Base-by-base conservation (phyloP, 2,113 vertebrate genomes). In the Meleagris gallopavo region DNA sequence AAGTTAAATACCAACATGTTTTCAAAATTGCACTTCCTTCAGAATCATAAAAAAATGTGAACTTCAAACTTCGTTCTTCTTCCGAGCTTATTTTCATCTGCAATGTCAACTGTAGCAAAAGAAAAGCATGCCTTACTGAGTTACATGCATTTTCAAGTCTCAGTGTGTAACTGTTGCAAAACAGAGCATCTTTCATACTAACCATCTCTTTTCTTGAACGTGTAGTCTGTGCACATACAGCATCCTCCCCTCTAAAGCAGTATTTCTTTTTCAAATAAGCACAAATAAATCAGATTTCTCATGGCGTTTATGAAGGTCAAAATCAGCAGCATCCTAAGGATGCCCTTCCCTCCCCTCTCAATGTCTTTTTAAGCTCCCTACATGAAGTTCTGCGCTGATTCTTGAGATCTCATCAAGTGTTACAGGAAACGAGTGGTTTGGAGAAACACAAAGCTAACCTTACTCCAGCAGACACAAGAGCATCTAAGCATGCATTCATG, bases 241-340 rank as follows among this genome's bases (percentile, higher is more conserved):
- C 4, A 1, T 55, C 72, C 55, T 79, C 30, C 57, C 70, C 84
- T 91, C 83, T 71, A 57, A 83, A 78, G 86, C 10, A 83, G 76
- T 12, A 60, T 21, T 75, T 32, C 62, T 41, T 93, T 89, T 90
- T 88, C 32, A 91, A 75, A 29, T 75, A 93, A 95, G 79, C 34
- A 66, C 40, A 78, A 62, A 60, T 89, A 89, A 92, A 91, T 10
- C 71, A 81, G 91, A 95, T 65, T 86, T 36, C 77, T 55, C 65
- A 20, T 58, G 41, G 46, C 62, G 73, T 92, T 95, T 71, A 78
- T 38, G 45, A 18, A 93, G 50, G 73, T 64, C 82, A 96, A 80
- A 88, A 67, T 74, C 77, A 52, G 69, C 84, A 71, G 70, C 6
- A 36, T 9, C 62, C 13, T 54, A 18, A 73, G 38, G 41, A 64